Evolutionary conservation across 53 echinoderm and acorn worm genomes (phyloP), one percentile per base, ranked within the genome.

Genomic region (Paracentrotus lividus): DNA sequence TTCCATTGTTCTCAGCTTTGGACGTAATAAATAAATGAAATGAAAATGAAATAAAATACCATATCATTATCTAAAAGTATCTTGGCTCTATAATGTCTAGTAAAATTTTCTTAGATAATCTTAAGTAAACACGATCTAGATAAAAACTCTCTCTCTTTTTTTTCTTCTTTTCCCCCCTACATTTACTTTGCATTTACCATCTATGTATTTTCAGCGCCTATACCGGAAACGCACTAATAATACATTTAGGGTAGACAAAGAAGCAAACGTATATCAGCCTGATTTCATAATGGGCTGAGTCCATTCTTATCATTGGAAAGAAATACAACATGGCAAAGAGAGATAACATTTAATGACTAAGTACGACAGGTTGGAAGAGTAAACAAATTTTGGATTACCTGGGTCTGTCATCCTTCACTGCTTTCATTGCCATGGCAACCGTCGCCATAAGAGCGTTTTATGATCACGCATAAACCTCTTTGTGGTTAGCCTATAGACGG

Each of bases 391-490:
- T 54, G 9, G 47, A 47, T 81, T 72, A 5, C 47, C 26, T n/a
- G 9, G 81, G 81, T 45, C 81, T 45, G 24, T 81, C 81, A 81
- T 81, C 81, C 81, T 81, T 81, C 81, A 47, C 1, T 45, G 24
- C 81, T 45, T 81, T 26, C 26, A 47, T 81, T 20, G 40, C 15
- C 47, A 81, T 47, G 81, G 81, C 5, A 81, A 81, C 81, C 47
- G 81, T 77, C 47, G 81, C 81, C 81, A 81, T 47, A n/a, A 49
- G 44, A 45, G 81, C 81, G 20, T 45, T 45, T 81, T 47, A 81
- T n/a, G 81, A 27, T 81, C 81, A 81, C 81, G 81, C n/a, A n/a
- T 81, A 47, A 14, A 2, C 47, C 45, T 24, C 0, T 23, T 47
- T 81, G 47, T 81, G 26, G 26, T 81, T 7, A n/a, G n/a, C n/a